Evolutionary conservation across 2,888 invertebrate species (phyloP), one percentile per base, ranked within the genome.

Genomic region (Nomada fabriciana): DNA sequence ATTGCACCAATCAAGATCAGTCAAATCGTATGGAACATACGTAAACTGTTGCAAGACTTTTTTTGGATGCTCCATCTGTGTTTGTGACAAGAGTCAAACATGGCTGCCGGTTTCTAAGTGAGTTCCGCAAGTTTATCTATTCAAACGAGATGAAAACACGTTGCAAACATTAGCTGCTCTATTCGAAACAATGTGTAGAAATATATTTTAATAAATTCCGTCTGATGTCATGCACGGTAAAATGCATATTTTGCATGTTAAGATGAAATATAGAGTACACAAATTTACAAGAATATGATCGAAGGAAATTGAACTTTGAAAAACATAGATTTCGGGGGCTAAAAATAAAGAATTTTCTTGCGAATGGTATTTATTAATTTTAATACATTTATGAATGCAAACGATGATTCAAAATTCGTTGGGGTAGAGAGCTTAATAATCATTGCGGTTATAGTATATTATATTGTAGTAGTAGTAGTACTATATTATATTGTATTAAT

Each of bases 61-160:
- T 74, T 71, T 77, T 75, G 43, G 64, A 69, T 57, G 61, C 83
- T 78, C 77, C 72, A 78, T 83, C 82, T 82, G 82, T 77, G 65
- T 81, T 77, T 81, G 65, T 71, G 63, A 67, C 57, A 70, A 61
- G 63, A 74, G 53, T 68, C 55, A 63, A 83, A 81, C 42, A 83
- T 83, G 83, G 83, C 83, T 23, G 77, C 47, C 55, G 61, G 53
- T 61, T 52, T 71, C 23, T 42, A 43, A 79, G 23, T 25, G 63
- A 71, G 52, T 80, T 55, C 55, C 25, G 42, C 47, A 55, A 59
- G 20, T 65, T 67, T 75, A 29, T 70, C 11, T 61, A 55, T 15
- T 9, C 2, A 57, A 18, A 70, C 5, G 18, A 50, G n/a, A 70
- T 20, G 18, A n/a, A 68, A 76, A 53, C 20, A 2, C 15, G 50